These are phyloP conservation scores for Leucopsar rothschildi DNA, from an alignment of 2,113 vertebrate species.

Conservation along the genomic window DNA sequence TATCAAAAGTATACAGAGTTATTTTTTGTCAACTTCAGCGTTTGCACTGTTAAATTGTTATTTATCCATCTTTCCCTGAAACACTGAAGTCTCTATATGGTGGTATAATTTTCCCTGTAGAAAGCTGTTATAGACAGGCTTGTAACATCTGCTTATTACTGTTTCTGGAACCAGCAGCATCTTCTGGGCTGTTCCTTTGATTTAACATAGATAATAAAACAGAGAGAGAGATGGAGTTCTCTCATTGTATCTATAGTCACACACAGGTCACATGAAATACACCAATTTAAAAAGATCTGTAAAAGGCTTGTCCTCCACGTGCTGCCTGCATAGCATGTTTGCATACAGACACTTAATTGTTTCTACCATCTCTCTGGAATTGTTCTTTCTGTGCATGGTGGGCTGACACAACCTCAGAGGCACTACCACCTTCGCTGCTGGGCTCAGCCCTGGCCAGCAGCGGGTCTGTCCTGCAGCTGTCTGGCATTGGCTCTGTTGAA, in stretches of 20 bases:
- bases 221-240: background rate
- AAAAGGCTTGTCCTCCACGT: background rate
- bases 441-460: accelerated
- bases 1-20: background rate
- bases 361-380: background rate
- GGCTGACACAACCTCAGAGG: background rate
- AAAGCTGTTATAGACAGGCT: background rate
- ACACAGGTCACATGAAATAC: background rate
- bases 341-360: background rate
- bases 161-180: background rate
- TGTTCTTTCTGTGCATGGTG: background rate
- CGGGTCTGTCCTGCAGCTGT: accelerated
- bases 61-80: background rate
- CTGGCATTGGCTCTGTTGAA: background rate
- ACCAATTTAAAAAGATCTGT: accelerated
- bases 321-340: accelerated
- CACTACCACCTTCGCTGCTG: accelerated
- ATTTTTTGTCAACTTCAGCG: background rate
- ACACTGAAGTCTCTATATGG: background rate
- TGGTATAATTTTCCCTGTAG: background rate
- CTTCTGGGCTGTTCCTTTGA: background rate
- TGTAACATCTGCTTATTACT: background rate
- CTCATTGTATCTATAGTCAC: background rate
- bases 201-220: background rate
- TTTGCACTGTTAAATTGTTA: background rate